Evolutionary conservation across 1,140 invertebrate species (phyloP).

Genomic region (Zaprionus ornatus): DNA sequence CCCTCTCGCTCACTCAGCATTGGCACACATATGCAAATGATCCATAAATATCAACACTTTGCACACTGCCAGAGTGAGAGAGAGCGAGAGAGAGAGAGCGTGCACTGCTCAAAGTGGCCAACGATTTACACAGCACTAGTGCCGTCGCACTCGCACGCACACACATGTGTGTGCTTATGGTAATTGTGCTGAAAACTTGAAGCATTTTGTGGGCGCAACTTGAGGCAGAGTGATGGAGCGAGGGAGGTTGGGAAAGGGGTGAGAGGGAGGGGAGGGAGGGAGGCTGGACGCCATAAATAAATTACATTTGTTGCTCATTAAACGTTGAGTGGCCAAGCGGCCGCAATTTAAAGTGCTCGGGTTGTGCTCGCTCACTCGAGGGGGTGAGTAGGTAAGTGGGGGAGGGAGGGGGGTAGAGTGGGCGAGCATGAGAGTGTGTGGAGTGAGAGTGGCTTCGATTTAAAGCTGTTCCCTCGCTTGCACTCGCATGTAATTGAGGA

Average conservation of each 20-base stretch:
- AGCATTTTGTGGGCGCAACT: slow-evolving; percentile 68
- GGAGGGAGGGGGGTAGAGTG: background rate
- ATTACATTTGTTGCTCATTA: slow-evolving; percentile 82
- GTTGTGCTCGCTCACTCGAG: slow-evolving; percentile 1
- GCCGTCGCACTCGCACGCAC: slow-evolving; percentile 5
- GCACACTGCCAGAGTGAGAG: slow-evolving; percentile 28
- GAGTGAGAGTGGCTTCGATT: slow-evolving; percentile 53
- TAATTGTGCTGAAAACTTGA: slow-evolving; percentile 82
- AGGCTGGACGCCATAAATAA: slow-evolving; percentile 71
- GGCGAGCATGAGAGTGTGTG: background rate
- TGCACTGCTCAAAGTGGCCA: slow-evolving; percentile 63
- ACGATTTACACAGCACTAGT: slow-evolving; percentile 58
- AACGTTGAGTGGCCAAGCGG: slow-evolving; percentile 73
- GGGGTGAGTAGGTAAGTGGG: background rate
- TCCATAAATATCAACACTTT: slow-evolving; percentile 82
- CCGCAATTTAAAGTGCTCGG: slow-evolving; percentile 54
- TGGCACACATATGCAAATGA: slow-evolving; percentile 77
- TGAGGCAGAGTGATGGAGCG: slow-evolving; percentile 16
- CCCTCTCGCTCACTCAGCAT: slow-evolving; percentile 31
- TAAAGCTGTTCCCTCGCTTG: slow-evolving; percentile 36
- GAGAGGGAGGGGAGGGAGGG: slow-evolving; percentile 4
- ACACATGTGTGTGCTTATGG: slow-evolving; percentile 68
- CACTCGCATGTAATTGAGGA: slow-evolving; percentile 17
- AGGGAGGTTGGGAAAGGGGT: background rate
- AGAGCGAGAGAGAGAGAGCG: background rate